These are phyloP conservation scores for Helostoma temminkii DNA, from an alignment of 2,797 vertebrate species.

Conservation along the genomic window DNA sequence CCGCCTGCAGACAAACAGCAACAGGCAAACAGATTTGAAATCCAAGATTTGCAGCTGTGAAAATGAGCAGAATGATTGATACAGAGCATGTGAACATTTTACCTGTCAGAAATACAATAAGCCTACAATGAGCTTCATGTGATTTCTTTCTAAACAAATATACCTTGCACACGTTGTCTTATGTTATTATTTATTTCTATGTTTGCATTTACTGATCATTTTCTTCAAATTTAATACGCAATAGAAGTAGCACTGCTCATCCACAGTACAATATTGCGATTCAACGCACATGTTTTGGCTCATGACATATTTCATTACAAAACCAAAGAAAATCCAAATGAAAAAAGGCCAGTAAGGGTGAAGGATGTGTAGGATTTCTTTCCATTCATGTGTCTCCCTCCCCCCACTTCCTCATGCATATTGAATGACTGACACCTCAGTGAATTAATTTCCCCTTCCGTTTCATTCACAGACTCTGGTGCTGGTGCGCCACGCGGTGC, in stretches of 20 bases:
- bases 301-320: background rate
- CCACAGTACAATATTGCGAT: background rate
- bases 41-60: constrained; percentile 6
- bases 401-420: constrained; percentile 40
- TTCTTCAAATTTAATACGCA: background rate
- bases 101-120: background rate
- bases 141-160: too few relatives aligned
- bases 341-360: background rate
- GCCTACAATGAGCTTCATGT: background rate
- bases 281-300: background rate
- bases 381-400: constrained; percentile 32
- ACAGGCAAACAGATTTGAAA: constrained; percentile 20
- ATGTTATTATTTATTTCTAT: background rate
- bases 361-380: constrained; percentile 20
- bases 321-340: constrained; percentile 3
- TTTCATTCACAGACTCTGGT: constrained; percentile 88
- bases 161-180: background rate
- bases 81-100: background rate
- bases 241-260: background rate
- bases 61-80: constrained; percentile 28
- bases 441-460: constrained; percentile 54
- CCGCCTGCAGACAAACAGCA: constrained; percentile 13
- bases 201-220: background rate
- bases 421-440: constrained; percentile 33
- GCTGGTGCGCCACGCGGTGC: constrained; percentile 86